Base-by-base conservation (phyloP, 2,797 vertebrate genomes). In the Trachurus trachurus region DNA sequence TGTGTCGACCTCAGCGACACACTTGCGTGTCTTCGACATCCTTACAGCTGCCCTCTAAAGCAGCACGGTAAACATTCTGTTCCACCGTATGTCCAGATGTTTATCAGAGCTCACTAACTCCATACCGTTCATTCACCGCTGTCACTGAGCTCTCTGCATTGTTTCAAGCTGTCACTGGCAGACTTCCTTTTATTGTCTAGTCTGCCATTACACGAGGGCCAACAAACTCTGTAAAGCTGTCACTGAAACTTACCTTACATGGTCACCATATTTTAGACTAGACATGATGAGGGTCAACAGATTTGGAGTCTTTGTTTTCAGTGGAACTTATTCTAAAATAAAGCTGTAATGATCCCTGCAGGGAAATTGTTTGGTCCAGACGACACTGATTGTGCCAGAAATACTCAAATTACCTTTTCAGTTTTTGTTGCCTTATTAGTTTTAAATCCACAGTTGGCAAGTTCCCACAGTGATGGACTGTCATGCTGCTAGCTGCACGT, bases 111-210 rank as follows among this genome's bases (percentile, higher is more conserved):
- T 56, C 39, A 17, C 47, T 37, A 62, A 17, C 49, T 71, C 61
- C 82, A 60, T 60, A 60, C 44, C 29, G 17, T 75, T 52, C 17
- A 66, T 70, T 54, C 42, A 19, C 15, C 1, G 0, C 45, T 52
- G 66, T 26, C 47, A 21, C 63, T 50, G 40, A 50, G 12, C 16
- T 1, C 59, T 72, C 90, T 91, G 91, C 67, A 68, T 67, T 69
- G 50, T 80, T 81, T 91, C 87, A 87, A 66, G 17, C 75, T 79
- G 81, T 90, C 81, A 75, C 66, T 34, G 72, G 74, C 56, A 58
- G 21, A 34, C 52, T 59, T 56, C 4, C 34, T 87, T 90, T 86
- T 77, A 83, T 74, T 84, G 71, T 79, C 29, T 59, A 6, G 56
- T 64, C 59, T 49, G 34, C 39, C 22, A 44, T 44, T 44, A 50